These are phyloP conservation scores for Apis florea DNA, from an alignment of 1,140 invertebrate species.

Conservation along the genomic window DNA sequence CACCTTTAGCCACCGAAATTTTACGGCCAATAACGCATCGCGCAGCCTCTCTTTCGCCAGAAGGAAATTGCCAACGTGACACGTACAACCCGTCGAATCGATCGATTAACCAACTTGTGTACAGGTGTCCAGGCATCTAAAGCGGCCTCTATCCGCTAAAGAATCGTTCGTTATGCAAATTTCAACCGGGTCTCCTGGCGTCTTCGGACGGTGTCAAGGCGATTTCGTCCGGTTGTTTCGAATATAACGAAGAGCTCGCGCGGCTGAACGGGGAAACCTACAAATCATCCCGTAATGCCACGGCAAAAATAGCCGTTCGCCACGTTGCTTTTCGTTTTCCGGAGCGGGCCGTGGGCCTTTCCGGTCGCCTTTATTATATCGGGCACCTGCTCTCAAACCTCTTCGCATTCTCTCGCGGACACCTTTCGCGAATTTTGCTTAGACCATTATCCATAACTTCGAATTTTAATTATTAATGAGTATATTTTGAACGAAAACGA, in stretches of 20 bases:
- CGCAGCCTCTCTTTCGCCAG: background rate
- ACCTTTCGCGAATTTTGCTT: conserved; percentile 51
- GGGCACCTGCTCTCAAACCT: conserved; percentile 65
- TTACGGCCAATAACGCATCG: background rate
- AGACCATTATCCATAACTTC: background rate
- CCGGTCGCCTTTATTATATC: conserved; percentile 66
- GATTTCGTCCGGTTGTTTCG: conserved; percentile 15
- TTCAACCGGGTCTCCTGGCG: background rate
- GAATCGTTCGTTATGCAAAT: conserved; percentile 39
- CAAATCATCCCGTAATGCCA: conserved; percentile 56
- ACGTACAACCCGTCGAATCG: background rate
- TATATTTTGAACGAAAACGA: no score
- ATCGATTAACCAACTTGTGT: background rate
- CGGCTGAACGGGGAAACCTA: conserved; percentile 28
- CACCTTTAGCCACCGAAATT: background rate
- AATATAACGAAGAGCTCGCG: conserved; percentile 21
- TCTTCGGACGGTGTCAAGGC: conserved; percentile 8
- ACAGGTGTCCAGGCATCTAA: background rate
- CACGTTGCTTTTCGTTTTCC: conserved; percentile 54
- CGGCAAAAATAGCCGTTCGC: conserved; percentile 46
- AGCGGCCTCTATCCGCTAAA: conserved; percentile 8
- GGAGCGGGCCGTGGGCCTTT: conserved; percentile 36
- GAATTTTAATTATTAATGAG: background rate
- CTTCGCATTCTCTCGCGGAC: conserved; percentile 25
- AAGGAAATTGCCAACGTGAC: background rate